A percentile compares a stretch with the other conserved stretches of the same genome.
phyloP scores from a whole-genome alignment of 2,113 vertebrate genomes.

The Chaetura pelagica region DNA sequence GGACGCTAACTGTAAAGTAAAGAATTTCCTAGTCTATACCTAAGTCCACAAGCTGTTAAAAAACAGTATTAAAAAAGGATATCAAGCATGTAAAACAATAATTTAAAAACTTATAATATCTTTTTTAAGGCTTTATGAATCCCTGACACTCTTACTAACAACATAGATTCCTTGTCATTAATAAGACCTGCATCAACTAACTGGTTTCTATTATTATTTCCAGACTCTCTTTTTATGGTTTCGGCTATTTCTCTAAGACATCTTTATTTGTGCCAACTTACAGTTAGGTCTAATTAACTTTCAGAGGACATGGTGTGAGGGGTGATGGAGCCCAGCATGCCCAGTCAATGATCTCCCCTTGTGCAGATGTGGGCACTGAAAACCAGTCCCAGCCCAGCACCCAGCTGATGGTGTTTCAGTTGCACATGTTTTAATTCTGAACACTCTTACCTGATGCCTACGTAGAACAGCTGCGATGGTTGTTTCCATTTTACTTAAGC shows the following conservation, averaged over 20 bases:
- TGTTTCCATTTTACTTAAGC: not conserved
- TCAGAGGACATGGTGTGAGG: no score
- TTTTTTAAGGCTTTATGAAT: not conserved
- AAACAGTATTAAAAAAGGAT: no score
- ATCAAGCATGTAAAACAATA: not conserved
- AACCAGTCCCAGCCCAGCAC: not conserved
- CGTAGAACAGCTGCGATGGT: not conserved
- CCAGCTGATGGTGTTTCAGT: not conserved
- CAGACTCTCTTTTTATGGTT: not conserved
- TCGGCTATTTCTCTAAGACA: not conserved
- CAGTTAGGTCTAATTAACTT: no score
- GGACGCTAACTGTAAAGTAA: not conserved
- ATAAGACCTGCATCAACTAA: not conserved
- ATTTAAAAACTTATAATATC: not conserved
- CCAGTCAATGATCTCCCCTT: not conserved
- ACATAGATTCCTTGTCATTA: not conserved
- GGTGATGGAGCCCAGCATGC: no score
- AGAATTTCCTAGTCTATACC: not conserved
- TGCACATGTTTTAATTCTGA: rapidly evolving
- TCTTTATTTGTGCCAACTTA: not conserved
- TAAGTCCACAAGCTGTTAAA: not conserved
- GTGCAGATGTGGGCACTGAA: not conserved
- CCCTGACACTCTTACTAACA: not conserved
- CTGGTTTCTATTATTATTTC: not conserved
- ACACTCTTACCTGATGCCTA: not conserved